These are phyloP conservation scores for Mastacembelus armatus DNA, from an alignment of 2,797 vertebrate species.

Conservation along the genomic window DNA sequence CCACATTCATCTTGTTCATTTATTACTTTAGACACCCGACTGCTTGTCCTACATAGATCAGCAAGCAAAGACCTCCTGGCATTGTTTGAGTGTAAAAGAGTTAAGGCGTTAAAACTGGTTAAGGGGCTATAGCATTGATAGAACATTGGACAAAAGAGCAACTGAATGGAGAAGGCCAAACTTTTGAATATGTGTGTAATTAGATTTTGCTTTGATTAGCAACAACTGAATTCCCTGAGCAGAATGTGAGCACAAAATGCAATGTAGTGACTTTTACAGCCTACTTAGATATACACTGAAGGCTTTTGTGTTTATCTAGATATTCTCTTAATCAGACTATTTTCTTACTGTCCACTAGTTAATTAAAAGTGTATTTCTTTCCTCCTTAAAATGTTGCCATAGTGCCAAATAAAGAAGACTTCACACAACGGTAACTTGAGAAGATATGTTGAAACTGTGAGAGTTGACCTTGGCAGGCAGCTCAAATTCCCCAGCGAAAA, in stretches of 20 bases:
- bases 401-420: too few relatives aligned
- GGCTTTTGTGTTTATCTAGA: constrained; percentile 16
- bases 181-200: constrained; percentile 52
- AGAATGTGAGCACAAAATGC: constrained; percentile 36
- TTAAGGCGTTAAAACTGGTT: constrained; percentile 30
- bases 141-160: constrained; percentile 52
- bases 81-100: constrained; percentile 47
- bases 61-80: constrained; percentile 64
- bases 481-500: too few relatives aligned
- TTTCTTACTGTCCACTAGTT: too few relatives aligned
- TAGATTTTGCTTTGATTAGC: constrained; percentile 66
- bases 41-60: constrained; percentile 75
- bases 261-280: constrained; percentile 19
- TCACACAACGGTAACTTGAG: too few relatives aligned
- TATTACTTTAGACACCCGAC: constrained; percentile 67
- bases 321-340: too few relatives aligned
- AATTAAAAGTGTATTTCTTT: too few relatives aligned
- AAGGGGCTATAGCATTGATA: constrained; percentile 47
- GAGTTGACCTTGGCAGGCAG: too few relatives aligned
- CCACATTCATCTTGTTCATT: constrained; percentile 80
- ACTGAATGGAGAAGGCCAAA: constrained; percentile 23
- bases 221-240: constrained; percentile 52
- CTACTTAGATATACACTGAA: neutral
- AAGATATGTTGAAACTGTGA: too few relatives aligned
- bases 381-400: too few relatives aligned